phyloP scores from a whole-genome alignment of 2,888 invertebrate species.

The Aspidiotus rigidus region DNA sequence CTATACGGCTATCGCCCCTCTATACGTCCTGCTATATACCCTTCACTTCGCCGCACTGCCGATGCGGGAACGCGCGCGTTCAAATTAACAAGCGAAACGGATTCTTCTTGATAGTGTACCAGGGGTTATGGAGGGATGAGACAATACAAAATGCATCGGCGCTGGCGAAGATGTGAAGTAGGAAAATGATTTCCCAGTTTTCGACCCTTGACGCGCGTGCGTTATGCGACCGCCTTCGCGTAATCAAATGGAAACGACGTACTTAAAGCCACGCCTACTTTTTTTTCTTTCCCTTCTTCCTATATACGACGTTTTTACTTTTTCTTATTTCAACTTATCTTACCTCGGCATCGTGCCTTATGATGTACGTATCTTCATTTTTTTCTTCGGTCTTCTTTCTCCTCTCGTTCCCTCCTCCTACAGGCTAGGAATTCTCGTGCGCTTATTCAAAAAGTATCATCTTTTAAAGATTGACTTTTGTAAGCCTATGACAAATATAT shows the following conservation, averaged over 20 bases:
- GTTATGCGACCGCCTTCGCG: constrained; percentile 22
- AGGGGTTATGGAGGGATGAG: neutral
- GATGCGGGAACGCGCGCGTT: constrained; percentile 17
- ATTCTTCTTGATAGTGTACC: neutral
- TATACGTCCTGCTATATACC: neutral
- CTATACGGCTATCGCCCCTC: constrained; percentile 7
- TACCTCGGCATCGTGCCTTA: too few relatives aligned
- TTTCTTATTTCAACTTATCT: too few relatives aligned
- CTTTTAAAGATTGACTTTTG: too few relatives aligned
- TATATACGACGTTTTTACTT: neutral
- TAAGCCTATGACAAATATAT: too few relatives aligned
- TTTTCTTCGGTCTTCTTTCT: neutral
- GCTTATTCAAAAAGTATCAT: too few relatives aligned
- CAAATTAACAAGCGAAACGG: constrained; percentile 4
- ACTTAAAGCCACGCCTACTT: constrained; percentile 19
- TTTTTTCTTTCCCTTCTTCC: constrained; percentile 10
- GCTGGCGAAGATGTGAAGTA: neutral
- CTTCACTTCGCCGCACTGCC: neutral
- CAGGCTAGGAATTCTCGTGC: too few relatives aligned
- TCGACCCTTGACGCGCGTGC: constrained; percentile 25
- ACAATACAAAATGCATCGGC: constrained; percentile 2
- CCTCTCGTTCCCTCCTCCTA: neutral
- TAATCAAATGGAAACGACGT: constrained; percentile 20
- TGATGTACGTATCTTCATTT: constrained; percentile 1
- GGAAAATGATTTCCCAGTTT: constrained; percentile 20